Evolutionary conservation across 1,140 invertebrate genomes (phyloP).

Genomic region (Drosophila suzukii): DNA sequence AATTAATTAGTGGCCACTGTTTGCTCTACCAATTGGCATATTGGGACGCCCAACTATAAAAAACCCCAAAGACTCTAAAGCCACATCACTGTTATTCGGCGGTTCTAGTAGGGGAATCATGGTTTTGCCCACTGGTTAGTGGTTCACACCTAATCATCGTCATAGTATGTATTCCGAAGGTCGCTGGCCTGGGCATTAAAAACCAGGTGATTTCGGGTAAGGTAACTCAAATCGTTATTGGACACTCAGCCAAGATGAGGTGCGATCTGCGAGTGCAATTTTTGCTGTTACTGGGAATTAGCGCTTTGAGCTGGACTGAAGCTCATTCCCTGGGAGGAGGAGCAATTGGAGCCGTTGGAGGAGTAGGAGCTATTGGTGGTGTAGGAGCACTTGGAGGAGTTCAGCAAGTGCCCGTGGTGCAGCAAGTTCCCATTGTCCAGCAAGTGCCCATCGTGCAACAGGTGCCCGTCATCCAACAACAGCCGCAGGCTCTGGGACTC

Average conservation of each 20-base stretch:
- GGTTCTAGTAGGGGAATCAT: constrained; percentile 22
- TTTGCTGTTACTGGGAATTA: constrained; percentile 33
- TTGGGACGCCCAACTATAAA: constrained; percentile 31
- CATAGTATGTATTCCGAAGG: constrained; percentile 40
- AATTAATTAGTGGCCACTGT: constrained; percentile 73
- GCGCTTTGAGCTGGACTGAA: not conserved
- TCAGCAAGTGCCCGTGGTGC: constrained; percentile 53
- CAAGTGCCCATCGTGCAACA: constrained; percentile 60
- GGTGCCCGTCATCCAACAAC: constrained; percentile 66
- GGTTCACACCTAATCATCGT: constrained; percentile 58
- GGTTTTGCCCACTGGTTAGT: constrained; percentile 47
- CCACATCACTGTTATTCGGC: constrained; percentile 20
- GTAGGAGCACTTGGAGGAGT: constrained; percentile 19
- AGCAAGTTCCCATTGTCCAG: constrained; percentile 58
- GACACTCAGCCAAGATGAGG: constrained; percentile 43
- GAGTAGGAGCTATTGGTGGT: constrained; percentile 21
- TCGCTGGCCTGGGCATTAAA: constrained; percentile 59
- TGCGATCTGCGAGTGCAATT: constrained; percentile 32
- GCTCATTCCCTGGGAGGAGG: constrained; percentile 23
- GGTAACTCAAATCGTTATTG: constrained; percentile 37
- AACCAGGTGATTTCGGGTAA: constrained; percentile 11
- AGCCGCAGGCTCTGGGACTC: constrained; percentile 40
- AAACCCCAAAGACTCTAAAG: constrained; percentile 33
- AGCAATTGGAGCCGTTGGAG: constrained; percentile 27
- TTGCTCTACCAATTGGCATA: constrained; percentile 63